Evolutionary conservation across 2,797 vertebrate species (phyloP), one percentile per base, ranked within the genome.

Genomic region (Lutjanus argentimaculatus): DNA sequence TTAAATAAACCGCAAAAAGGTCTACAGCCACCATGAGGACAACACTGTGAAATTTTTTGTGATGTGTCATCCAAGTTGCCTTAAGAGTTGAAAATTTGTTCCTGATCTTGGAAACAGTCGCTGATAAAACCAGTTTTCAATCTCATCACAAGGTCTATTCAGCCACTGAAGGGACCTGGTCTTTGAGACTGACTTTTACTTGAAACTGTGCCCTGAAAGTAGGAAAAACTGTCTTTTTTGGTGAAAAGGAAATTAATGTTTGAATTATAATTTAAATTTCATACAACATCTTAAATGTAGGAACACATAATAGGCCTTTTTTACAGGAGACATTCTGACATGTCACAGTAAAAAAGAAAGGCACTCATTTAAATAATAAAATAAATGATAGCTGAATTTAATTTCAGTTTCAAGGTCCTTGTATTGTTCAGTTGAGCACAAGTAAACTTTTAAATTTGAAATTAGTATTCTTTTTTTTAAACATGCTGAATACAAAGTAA

Each of bases 51-150:
- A 72, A 67, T 49, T 25, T 25, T 25, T 25, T 25, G 30, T 36
- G 30, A 36, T 36, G 30, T 36, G 30, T 36, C 30, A 36, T 58
- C 15, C 45, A 36, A 51, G n/a, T 51, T 8, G 19, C 10, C 9
- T 21, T 43, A 17, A 48, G 36, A 14, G 51, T 11, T 36, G 21
- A 30, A 77, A 51, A 12, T 40, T 67, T 1, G 8, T 67, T 72
- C n/a, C 49, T 36, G 30, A 36, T 4, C 30, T 36, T 36, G 30
- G 6, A 36, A 36, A 6, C 30, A 36, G 30, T 36, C 61, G 11
- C 42, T 66, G 61, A 69, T 13, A n/a, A 72, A 72, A 68, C 2
- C n/a, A 1, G 43, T 59, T 67, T 67, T 79, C 10, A 40, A 8
- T 61, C 46, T 78, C 53, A 51, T 8, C 21, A 58, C n/a, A 36